Conservation (phyloP, 2,888 invertebrate genomes). For the Microdon myrmicae region DNA sequence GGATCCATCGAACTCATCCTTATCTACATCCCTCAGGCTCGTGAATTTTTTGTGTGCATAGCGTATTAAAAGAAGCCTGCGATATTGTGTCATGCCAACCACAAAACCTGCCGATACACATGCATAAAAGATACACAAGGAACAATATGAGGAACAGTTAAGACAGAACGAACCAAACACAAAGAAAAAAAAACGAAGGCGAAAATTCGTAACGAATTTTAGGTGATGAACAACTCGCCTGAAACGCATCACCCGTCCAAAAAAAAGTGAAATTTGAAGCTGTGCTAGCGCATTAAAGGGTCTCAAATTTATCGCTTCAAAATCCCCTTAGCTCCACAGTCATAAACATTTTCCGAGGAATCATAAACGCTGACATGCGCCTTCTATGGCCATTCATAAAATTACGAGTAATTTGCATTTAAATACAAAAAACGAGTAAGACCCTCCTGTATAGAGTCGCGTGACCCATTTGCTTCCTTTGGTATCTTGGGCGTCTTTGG, state of each 20-base stretch:
- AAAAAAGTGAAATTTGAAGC: conserved; percentile 49
- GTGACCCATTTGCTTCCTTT: conserved; percentile 20
- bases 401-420: conserved; percentile 49
- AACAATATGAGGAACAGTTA: conserved; percentile 4
- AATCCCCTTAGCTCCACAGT: conserved; percentile 30
- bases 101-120: conserved; percentile 31
- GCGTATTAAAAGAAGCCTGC: too few species aligned
- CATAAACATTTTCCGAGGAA: conserved; percentile 42
- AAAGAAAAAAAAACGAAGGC: conserved; percentile 1
- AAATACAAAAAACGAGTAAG: conserved; percentile 28
- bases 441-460: neutral
- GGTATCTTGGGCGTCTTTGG: too few species aligned
- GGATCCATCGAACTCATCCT: too few species aligned
- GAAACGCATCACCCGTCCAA: conserved; percentile 6
- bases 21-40: too few species aligned
- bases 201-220: conserved; percentile 45
- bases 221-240: conserved; percentile 23
- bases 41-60: too few species aligned
- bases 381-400: conserved; percentile 39
- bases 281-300: conserved; percentile 51
- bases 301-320: conserved; percentile 47
- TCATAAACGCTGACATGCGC: conserved; percentile 50
- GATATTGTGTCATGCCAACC: too few species aligned
- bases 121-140: conserved; percentile 3
- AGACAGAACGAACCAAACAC: neutral